Conservation (phyloP, 2,113 vertebrate genomes). For the Theristicus caerulescens region DNA sequence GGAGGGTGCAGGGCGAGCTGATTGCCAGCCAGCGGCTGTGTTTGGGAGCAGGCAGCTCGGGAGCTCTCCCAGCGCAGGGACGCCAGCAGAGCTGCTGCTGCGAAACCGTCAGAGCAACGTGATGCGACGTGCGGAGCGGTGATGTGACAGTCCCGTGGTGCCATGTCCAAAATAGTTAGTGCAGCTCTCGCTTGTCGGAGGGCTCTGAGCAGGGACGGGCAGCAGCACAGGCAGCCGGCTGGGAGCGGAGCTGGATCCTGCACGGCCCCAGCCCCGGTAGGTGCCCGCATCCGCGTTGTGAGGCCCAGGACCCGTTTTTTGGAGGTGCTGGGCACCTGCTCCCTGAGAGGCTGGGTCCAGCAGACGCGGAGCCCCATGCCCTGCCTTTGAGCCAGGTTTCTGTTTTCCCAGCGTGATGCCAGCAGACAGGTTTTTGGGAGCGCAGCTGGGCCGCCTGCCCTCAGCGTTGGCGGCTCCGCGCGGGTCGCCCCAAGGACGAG, state of each 20-base stretch:
- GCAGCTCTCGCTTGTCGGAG: background rate
- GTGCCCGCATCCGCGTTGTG: fast-evolving
- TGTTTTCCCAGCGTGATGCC: background rate
- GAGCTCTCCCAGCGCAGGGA: background rate
- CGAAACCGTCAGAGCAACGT: conserved; percentile 10
- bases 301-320: background rate
- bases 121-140: background rate
- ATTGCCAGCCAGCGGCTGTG: background rate
- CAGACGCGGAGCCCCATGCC: fast-evolving
- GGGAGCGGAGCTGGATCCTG: background rate
- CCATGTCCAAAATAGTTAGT: conserved; percentile 48
- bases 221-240: background rate
- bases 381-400: background rate
- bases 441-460: background rate
- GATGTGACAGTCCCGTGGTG: conserved; percentile 56
- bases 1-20: background rate
- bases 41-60: background rate
- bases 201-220: background rate
- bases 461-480: background rate
- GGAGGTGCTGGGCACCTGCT: background rate
- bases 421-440: background rate
- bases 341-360: background rate
- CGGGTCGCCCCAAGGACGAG: conserved; percentile 16
- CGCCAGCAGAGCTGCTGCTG: background rate
- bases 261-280: background rate